Percentiles rank a stretch among this genome's conserved stretches.
Evolutionary conservation across 2,888 invertebrate genomes (phyloP).

Genomic region (Diarsia mendica): DNA sequence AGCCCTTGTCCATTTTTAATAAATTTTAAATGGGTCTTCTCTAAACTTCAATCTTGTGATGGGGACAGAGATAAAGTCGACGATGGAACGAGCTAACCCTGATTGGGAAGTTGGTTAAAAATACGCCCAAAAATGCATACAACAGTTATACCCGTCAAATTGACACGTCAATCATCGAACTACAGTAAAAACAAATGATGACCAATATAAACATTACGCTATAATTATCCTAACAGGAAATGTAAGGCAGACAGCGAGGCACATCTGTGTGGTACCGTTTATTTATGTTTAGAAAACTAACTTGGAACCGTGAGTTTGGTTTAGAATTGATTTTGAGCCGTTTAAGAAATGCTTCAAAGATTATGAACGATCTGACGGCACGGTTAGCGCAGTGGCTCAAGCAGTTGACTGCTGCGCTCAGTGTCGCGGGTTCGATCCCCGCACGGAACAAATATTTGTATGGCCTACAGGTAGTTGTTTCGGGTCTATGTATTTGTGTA

Average conservation of each 20-base stretch:
- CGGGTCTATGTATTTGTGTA: too few species aligned
- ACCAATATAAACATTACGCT: conserved; percentile 36
- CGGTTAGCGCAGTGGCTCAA: too few species aligned
- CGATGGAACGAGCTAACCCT: too few species aligned
- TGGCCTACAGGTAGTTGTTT: too few species aligned
- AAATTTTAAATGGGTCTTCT: too few species aligned
- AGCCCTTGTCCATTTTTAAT: too few species aligned
- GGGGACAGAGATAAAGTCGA: too few species aligned
- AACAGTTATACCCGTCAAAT: conserved; percentile 29
- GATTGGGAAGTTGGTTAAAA: not conserved
- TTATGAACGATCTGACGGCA: too few species aligned
- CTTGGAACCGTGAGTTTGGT: not conserved
- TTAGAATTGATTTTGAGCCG: not conserved
- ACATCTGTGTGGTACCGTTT: conserved; percentile 64
- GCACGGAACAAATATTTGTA: too few species aligned
- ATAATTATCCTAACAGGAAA: conserved; percentile 67
- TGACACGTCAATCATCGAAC: conserved; percentile 44
- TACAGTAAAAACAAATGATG: conserved; percentile 28
- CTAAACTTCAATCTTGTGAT: too few species aligned
- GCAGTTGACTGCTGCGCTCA: too few species aligned
- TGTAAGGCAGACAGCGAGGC: conserved; percentile 72
- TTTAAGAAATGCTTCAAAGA: not conserved
- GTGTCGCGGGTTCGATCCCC: too few species aligned
- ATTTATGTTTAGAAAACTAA: conserved; percentile 34
- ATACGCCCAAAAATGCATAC: not conserved